These are phyloP conservation scores for Solea solea DNA, from an alignment of 2,113 vertebrate species.

Conservation along the genomic window DNA sequence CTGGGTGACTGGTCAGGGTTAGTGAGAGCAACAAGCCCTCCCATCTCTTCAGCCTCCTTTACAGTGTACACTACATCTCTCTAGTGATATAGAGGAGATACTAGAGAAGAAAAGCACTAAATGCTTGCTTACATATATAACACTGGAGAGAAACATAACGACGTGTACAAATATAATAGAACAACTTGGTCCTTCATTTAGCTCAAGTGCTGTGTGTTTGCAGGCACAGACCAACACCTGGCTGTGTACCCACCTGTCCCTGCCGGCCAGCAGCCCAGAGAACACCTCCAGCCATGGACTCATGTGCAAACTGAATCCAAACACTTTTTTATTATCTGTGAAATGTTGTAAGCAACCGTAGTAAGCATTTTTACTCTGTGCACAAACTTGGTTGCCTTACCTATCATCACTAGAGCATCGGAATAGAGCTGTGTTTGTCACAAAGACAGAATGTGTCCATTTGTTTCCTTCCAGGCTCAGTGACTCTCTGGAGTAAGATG, in stretches of 20 bases:
- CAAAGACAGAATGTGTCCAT: no score
- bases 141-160: constrained; percentile 1
- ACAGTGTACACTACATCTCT: constrained; percentile 6
- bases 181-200: constrained; percentile 31
- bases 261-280: constrained; percentile 7
- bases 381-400: constrained; percentile 25
- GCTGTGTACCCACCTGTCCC: constrained; percentile 31
- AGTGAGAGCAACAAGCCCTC: constrained; percentile 35
- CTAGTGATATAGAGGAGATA: constrained; percentile 8
- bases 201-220: constrained; percentile 18
- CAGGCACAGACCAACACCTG: constrained; percentile 36
- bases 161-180: constrained; percentile 20
- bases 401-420: constrained; percentile 39
- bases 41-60: constrained; percentile 24
- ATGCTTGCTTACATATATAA: constrained; percentile 3
- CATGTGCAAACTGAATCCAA: constrained; percentile 9
- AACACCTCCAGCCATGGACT: constrained; percentile 16
- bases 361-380: constrained; percentile 37
- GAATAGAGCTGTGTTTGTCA: constrained; percentile 28
- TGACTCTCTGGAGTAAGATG: no score
- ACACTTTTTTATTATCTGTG: constrained; percentile 4
- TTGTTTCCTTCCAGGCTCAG: no score
- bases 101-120: constrained; percentile 7
- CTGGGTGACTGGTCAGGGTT: constrained; percentile 46
- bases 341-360: constrained; percentile 21